Evolutionary conservation across 2,797 vertebrate species (phyloP).

Genomic region (Sebastes jordani): DNA sequence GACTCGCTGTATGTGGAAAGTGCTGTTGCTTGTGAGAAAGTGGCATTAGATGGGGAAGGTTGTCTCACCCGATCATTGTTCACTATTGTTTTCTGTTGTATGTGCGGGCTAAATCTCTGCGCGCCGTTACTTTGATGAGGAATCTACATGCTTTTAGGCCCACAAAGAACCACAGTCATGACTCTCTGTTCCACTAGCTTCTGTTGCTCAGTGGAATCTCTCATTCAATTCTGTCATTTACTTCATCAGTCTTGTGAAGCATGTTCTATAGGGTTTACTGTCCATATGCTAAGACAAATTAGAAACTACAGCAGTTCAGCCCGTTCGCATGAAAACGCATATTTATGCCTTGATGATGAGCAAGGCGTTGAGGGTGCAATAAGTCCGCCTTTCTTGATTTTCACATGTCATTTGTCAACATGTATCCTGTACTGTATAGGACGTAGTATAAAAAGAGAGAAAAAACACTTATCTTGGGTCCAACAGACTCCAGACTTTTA

Average conservation of each 20-base stretch:
- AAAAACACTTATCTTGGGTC: no score
- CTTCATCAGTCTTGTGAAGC: background rate
- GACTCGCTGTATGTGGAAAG: constrained; percentile 12
- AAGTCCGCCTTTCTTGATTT: fast-evolving
- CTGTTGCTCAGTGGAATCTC: background rate
- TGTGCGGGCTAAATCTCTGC: background rate
- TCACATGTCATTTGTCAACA: no score
- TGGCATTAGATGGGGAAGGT: constrained; percentile 1
- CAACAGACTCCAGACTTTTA: fast-evolving
- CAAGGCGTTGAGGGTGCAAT: no score
- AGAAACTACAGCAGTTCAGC: no score
- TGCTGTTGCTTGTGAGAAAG: constrained; percentile 26
- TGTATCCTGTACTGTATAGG: no score
- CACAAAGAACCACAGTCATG: fast-evolving
- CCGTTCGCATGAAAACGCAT: fast-evolving
- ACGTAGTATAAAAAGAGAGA: no score
- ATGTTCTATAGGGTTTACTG: background rate
- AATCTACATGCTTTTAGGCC: background rate
- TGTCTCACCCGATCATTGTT: constrained; percentile 34
- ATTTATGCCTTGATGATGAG: fast-evolving
- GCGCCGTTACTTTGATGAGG: background rate
- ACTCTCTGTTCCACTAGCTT: no score
- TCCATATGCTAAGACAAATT: background rate
- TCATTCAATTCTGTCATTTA: background rate
- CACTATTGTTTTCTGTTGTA: background rate